phyloP scores from a whole-genome alignment of 2,113 vertebrate genomes.

The Tachycineta bicolor region DNA sequence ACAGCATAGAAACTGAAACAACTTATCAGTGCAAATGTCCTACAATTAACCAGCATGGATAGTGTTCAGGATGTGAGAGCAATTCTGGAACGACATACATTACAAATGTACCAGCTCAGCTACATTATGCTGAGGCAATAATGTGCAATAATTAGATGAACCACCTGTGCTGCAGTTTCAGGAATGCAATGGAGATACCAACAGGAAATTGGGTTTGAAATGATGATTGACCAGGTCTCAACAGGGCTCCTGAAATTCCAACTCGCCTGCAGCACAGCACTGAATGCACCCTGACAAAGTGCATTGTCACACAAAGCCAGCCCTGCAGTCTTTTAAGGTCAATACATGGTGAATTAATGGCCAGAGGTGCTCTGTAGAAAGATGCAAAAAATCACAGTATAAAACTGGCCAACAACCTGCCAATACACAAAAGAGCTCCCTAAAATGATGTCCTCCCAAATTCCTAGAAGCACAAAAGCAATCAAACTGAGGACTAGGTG shows the following conservation, averaged over 20 bases:
- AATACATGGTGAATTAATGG: not conserved
- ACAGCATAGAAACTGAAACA: not conserved
- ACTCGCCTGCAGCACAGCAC: not conserved
- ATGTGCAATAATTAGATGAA: not conserved
- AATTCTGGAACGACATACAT: not conserved
- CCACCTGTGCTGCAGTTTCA: not conserved
- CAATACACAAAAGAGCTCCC: not conserved
- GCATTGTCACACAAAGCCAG: not conserved
- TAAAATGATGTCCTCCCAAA: not conserved
- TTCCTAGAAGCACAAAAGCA: not conserved
- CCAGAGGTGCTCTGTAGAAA: not conserved
- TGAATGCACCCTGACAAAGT: not conserved
- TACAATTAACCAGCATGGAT: not conserved
- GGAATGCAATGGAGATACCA: not conserved
- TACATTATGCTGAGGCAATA: not conserved
- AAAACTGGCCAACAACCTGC: not conserved
- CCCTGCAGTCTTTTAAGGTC: not conserved
- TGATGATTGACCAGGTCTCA: not conserved
- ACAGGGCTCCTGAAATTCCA: not conserved
- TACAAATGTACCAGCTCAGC: not conserved
- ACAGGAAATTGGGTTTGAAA: not conserved
- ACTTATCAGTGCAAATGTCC: not conserved
- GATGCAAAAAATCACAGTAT: not conserved
- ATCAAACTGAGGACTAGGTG: accelerated
- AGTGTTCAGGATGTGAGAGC: not conserved